Conservation (phyloP, 2,797 vertebrate genomes). For the Saguinus oedipus region DNA sequence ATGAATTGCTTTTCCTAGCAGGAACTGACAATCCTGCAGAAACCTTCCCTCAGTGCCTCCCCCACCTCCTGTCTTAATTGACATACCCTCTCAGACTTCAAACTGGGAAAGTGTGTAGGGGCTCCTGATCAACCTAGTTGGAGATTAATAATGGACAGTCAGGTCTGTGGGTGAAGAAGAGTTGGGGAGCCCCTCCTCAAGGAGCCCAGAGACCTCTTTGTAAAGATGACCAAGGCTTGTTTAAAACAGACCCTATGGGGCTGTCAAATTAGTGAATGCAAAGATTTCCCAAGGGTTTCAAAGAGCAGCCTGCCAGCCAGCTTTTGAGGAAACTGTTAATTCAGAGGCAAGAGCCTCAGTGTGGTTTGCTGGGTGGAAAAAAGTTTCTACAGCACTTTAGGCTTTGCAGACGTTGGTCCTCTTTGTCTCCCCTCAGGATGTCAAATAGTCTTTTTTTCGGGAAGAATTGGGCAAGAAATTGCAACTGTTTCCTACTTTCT, state of each 20-base stretch:
- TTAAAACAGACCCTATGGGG: background rate
- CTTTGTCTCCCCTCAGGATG: background rate
- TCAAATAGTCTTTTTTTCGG: background rate
- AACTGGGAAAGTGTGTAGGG: background rate
- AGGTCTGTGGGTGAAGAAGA: background rate
- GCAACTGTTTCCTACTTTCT: background rate
- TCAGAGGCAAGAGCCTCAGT: background rate
- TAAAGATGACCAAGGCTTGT: background rate
- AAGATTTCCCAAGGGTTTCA: background rate
- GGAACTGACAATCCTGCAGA: background rate
- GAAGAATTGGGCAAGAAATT: background rate
- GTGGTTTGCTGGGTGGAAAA: accelerated
- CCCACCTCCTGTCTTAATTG: background rate
- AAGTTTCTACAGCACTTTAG: background rate
- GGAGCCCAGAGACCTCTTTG: background rate
- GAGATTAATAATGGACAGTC: background rate
- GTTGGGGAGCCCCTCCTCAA: background rate
- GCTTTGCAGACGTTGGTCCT: background rate
- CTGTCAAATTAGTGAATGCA: background rate
- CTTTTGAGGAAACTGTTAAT: background rate
- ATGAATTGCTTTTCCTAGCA: background rate
- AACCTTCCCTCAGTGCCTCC: background rate
- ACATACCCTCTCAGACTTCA: background rate
- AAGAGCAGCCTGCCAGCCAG: accelerated
- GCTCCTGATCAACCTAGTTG: background rate